Evolutionary conservation across 2,113 vertebrate genomes (phyloP), one percentile per base, ranked within the genome.

Genomic region (Sisor rabdophorus): DNA sequence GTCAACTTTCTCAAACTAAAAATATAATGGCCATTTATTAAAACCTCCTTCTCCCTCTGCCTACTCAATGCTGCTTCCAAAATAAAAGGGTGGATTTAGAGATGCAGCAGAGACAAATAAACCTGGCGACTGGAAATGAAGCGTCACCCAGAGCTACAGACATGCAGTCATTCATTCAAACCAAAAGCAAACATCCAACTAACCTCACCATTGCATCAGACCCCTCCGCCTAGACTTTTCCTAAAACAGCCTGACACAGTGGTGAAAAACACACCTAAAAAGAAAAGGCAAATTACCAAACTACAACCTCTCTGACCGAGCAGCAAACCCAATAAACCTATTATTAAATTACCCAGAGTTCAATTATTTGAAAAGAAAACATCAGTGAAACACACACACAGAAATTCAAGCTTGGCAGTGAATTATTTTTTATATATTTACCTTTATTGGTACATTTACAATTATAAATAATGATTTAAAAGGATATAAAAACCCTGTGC

Each of bases 111-210:
- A 7, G 4, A 13, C 40, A 50, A 20, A 13, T 40, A 59, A 69
- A 55, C 58, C 24, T 19, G 19, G 11, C 0, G 26, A 44, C 55
- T 59, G 17, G 58, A 71, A 47, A 54, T 44, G 47, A 24, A 26
- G 56, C 30, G 15, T n/a, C 26, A 32, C 26, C 54, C 2, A 63
- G 30, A 54, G 55, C 47, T 40, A 48, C 58, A 71, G 56, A 53
- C 67, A 40, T 20, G 24, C 28, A 63, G 76, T 12, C 76, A 78
- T 71, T 71, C 71, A 78, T 50, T 63, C 68, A 54, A 63, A 63
- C 48, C 76, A 78, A 54, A 58, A 72, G 76, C 58, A 78, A 64
- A 78, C 76, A 78, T 72, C 50, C 58, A 13, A 30, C 68, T 71
- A 24, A 71, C 20, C 55, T 36, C 56, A 0, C 26, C 30, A 63